Conservation (phyloP, 2,888 invertebrate species). For the Brenthis ino region DNA sequence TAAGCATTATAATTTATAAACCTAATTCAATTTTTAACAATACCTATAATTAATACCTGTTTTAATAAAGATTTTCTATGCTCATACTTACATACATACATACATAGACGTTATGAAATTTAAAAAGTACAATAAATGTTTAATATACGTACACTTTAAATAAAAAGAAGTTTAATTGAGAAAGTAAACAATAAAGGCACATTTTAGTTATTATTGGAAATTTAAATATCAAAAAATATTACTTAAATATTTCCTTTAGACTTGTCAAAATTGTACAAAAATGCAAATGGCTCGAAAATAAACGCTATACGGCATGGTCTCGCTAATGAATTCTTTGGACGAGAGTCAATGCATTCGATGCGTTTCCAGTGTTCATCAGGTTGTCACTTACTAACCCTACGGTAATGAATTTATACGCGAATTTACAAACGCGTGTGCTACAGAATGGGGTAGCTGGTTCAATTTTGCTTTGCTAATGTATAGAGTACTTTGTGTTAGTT, state of each 20-base stretch:
- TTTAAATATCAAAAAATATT: conserved; percentile 4
- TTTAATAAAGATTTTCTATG: too few relatives aligned
- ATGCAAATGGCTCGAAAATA: conserved; percentile 47
- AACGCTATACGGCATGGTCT: conserved; percentile 42
- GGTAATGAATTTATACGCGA: conserved; percentile 62
- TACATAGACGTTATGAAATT: too few relatives aligned
- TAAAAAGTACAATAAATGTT: too few relatives aligned
- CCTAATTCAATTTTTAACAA: too few relatives aligned
- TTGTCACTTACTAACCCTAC: conserved; percentile 49
- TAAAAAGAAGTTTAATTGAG: too few relatives aligned
- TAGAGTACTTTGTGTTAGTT: neutral
- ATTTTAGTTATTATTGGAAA: neutral
- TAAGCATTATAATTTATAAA: too few relatives aligned
- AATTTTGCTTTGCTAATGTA: conserved; percentile 36
- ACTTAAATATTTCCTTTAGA: conserved; percentile 2
- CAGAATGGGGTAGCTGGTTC: conserved; percentile 23
- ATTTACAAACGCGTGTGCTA: conserved; percentile 47
- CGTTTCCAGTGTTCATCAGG: conserved; percentile 62
- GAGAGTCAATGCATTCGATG: conserved; percentile 53
- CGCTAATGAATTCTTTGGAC: conserved; percentile 62
- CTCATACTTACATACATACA: too few relatives aligned
- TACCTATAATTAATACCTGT: too few relatives aligned
- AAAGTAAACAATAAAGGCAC: too few relatives aligned
- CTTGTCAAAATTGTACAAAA: conserved; percentile 32
- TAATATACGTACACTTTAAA: too few relatives aligned